phyloP scores from a whole-genome alignment of 2,797 vertebrate species.

The Dendrocincla tyrannina region DNA sequence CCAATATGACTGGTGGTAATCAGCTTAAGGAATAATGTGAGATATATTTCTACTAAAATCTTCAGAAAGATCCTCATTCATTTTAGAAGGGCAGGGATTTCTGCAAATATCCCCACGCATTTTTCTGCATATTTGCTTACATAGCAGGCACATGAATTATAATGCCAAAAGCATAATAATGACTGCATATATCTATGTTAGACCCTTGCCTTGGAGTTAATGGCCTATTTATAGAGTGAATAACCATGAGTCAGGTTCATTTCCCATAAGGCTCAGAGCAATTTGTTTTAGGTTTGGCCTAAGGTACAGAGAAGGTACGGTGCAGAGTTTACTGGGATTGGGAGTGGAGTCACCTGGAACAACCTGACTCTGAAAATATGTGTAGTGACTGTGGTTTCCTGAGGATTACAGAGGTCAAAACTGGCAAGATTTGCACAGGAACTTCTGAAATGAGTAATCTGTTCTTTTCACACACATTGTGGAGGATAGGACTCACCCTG shows the following conservation, averaged over 20 bases:
- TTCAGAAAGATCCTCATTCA: background rate
- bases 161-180: background rate
- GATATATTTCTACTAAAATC: background rate
- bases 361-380: background rate
- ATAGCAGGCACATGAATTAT: background rate
- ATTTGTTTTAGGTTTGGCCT: background rate
- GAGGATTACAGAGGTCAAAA: background rate
- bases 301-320: background rate
- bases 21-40: background rate
- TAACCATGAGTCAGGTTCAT: background rate
- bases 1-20: background rate
- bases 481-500: background rate
- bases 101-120: rapidly evolving
- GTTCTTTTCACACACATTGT: background rate
- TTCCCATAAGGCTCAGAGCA: background rate
- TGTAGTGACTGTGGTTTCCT: background rate
- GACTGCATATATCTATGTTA: background rate
- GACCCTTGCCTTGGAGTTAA: background rate
- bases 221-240: background rate
- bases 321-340: background rate
- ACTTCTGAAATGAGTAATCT: background rate
- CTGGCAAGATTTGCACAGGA: background rate
- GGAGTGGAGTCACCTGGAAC: background rate
- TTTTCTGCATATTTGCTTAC: background rate
- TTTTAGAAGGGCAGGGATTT: background rate